Conservation (phyloP, 30 jellyfish, hydroid and myxozoan species). For the Sanderia malayensis region DNA sequence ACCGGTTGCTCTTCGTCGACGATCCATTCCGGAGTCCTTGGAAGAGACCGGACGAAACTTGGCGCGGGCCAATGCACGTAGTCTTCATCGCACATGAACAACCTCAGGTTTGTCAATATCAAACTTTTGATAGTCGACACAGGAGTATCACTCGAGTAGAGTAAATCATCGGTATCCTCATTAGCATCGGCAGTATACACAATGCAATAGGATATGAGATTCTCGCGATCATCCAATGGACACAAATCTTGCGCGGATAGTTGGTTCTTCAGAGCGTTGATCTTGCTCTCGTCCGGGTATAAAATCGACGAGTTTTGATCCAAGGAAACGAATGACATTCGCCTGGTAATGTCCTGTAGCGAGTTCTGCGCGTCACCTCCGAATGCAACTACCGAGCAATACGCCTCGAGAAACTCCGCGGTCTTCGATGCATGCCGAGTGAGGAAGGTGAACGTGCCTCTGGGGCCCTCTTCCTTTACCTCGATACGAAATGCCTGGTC, state of each 20-base stretch:
- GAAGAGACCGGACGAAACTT: slow-evolving; percentile 64
- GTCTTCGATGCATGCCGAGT: slow-evolving; percentile 91
- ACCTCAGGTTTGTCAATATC: slow-evolving; percentile 72
- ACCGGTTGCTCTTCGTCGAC: slow-evolving; percentile 75
- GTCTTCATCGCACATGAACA: slow-evolving; percentile 91
- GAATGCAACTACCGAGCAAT: slow-evolving; percentile 59
- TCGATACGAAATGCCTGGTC: slow-evolving; percentile 94
- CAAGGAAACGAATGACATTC: slow-evolving; percentile 44
- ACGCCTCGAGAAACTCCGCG: slow-evolving; percentile 75
- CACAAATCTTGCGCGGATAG: slow-evolving; percentile 65
- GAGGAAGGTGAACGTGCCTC: slow-evolving; percentile 84
- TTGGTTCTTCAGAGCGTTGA: slow-evolving; percentile 71
- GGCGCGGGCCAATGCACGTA: slow-evolving; percentile 95
- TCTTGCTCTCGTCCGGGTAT: slow-evolving; percentile 89
- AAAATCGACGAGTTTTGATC: slow-evolving; percentile 43
- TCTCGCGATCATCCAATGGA: slow-evolving; percentile 85
- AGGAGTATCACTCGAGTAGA: slow-evolving; percentile 47
- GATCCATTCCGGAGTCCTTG: slow-evolving; percentile 91
- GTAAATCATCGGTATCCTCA: slow-evolving; percentile 28
- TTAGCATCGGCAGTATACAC: slow-evolving; percentile 56
- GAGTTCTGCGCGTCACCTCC: slow-evolving; percentile 53
- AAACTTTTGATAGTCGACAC: slow-evolving; percentile 58
- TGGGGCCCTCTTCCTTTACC: slow-evolving; percentile 88
- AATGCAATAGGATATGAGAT: slow-evolving; percentile 76
- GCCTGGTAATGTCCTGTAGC: slow-evolving; percentile 36